These are phyloP conservation scores for Lasioglossum oenotherae DNA, from an alignment of 2,888 invertebrate species.

Conservation along the genomic window DNA sequence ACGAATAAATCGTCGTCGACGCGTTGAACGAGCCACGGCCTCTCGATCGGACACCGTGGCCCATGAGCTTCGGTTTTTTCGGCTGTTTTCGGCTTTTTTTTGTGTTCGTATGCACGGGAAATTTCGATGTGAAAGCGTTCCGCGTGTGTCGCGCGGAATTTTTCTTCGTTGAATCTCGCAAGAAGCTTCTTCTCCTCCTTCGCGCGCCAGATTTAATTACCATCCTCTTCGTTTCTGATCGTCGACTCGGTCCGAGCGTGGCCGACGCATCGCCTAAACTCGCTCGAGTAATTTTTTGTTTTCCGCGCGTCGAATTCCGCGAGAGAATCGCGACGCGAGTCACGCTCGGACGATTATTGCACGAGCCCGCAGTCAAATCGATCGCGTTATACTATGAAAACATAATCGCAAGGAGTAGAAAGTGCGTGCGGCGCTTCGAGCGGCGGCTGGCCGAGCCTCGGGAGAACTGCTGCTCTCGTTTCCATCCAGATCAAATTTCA, in stretches of 20 bases:
- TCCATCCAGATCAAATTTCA: not conserved
- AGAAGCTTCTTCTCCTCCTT: conserved; percentile 28
- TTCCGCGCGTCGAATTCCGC: not conserved
- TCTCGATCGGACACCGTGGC: conserved; percentile 11
- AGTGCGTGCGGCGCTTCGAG: not conserved
- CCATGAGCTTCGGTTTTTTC: conserved; percentile 17
- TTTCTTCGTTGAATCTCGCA: conserved; percentile 55
- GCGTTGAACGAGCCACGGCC: conserved; percentile 37
- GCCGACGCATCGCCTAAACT: conserved; percentile 18
- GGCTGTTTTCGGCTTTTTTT: conserved; percentile 28
- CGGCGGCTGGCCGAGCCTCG: not conserved
- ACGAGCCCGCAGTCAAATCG: conserved; percentile 74
- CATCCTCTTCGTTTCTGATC: conserved; percentile 46
- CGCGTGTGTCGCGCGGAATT: conserved; percentile 34
- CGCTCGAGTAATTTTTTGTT: not conserved
- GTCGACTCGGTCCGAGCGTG: conserved; percentile 52
- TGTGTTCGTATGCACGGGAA: conserved; percentile 41
- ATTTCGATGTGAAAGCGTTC: conserved; percentile 66
- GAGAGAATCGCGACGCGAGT: conserved; percentile 12
- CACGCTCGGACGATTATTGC: conserved; percentile 73
- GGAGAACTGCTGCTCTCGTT: not conserved
- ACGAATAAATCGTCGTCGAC: conserved; percentile 57
- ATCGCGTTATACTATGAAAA: conserved; percentile 77
- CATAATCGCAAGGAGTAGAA: conserved; percentile 77
- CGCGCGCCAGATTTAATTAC: conserved; percentile 39